These are phyloP conservation scores for Synergus itoensis DNA, from an alignment of 2,888 invertebrate genomes.

Conservation along the genomic window DNA sequence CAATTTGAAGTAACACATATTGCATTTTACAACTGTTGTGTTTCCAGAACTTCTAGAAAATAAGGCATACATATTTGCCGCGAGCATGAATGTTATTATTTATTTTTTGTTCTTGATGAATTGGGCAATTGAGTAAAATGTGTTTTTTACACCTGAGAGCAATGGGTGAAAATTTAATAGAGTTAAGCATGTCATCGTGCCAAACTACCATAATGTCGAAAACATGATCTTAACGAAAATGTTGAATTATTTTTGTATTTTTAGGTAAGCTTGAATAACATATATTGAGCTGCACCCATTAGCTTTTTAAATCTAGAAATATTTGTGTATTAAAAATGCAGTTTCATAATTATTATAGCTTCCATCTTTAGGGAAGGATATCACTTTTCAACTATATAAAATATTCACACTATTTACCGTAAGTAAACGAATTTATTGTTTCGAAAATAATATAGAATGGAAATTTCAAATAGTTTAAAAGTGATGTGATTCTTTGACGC, in stretches of 20 bases:
- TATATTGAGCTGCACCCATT: not conserved
- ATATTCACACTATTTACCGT: too few species aligned
- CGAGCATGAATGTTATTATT: slow-evolving; percentile 28
- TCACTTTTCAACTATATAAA: not conserved
- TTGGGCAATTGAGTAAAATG: slow-evolving; percentile 6
- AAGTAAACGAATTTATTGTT: too few species aligned
- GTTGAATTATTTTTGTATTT: not conserved
- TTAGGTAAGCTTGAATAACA: not conserved
- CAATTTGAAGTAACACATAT: not conserved
- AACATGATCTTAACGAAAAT: not conserved
- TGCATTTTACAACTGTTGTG: slow-evolving; percentile 20
- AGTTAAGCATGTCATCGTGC: slow-evolving; percentile 42
- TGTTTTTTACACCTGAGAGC: slow-evolving; percentile 36
- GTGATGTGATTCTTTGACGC: not conserved
- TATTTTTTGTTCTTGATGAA: slow-evolving; percentile 11
- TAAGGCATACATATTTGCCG: slow-evolving; percentile 20
- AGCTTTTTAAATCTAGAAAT: not conserved
- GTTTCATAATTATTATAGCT: not conserved
- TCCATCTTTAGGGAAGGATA: not conserved
- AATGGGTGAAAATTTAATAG: not conserved
- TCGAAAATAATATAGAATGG: not conserved
- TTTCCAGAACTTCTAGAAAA: slow-evolving; percentile 21
- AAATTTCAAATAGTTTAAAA: not conserved
- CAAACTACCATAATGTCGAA: slow-evolving; percentile 42
- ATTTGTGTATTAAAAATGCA: not conserved